Percentiles rank a stretch among this genome's conserved stretches.
Evolutionary conservation across 1,140 invertebrate genomes (phyloP).

Genomic region (Caerostris extrusa): DNA sequence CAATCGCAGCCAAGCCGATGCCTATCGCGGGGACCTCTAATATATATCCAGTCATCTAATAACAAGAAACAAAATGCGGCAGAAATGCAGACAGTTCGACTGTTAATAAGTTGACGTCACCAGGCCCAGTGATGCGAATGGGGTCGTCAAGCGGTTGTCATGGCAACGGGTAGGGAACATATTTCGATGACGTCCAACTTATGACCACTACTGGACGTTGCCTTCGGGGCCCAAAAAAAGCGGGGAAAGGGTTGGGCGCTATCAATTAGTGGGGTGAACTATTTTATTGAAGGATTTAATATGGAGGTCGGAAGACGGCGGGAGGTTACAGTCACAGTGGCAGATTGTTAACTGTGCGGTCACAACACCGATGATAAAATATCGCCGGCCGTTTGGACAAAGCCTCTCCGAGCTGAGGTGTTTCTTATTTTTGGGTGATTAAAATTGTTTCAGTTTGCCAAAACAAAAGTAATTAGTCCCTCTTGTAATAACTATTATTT

Average conservation of each 20-base stretch:
- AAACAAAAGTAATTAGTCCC: too few relatives aligned
- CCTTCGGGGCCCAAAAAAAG: conserved; percentile 25
- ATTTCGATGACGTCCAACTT: conserved; percentile 77
- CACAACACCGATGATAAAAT: not conserved
- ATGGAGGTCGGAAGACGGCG: not conserved
- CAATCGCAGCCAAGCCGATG: not conserved
- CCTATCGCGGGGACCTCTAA: conserved; percentile 7
- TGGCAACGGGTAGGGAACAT: conserved; percentile 73
- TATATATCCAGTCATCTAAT: conserved; percentile 36
- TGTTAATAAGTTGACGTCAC: conserved; percentile 77
- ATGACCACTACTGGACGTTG: conserved; percentile 74
- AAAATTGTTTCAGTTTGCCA: too few relatives aligned
- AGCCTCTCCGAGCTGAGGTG: too few relatives aligned
- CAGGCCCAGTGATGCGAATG: conserved; percentile 63
- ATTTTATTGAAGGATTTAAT: conserved; percentile 60
- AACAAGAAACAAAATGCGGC: conserved; percentile 71
- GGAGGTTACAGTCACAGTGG: not conserved
- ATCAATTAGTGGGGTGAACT: conserved; percentile 64
- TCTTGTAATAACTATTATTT: too few relatives aligned
- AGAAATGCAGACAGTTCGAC: conserved; percentile 76
- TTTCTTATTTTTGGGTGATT: too few relatives aligned
- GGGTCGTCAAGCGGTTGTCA: conserved; percentile 75
- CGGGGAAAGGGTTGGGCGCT: conserved; percentile 50
- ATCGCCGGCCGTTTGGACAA: not conserved
- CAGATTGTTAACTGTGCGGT: conserved; percentile 23